A percentile compares a stretch with the other conserved stretches of the same genome.
Evolutionary conservation across 1,140 invertebrate genomes (phyloP).

Genomic region (Pentalonia nigronervosa): DNA sequence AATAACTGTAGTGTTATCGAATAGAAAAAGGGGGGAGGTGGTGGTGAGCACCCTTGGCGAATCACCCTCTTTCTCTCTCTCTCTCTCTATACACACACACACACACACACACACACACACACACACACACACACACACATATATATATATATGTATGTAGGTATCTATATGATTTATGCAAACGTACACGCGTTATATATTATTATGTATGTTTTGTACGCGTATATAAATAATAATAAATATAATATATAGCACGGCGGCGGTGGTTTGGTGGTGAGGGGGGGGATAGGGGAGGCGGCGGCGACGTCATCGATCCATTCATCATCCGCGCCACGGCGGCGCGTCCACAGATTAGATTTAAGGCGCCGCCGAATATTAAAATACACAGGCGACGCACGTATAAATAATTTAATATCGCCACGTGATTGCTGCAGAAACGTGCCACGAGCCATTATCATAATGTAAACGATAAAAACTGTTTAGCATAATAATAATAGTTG

Average conservation of each 20-base stretch:
- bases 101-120: no score
- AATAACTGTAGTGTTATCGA: no score
- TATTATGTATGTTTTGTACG: not conserved
- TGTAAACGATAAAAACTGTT: not conserved
- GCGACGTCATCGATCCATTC: not conserved
- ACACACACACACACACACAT: no score
- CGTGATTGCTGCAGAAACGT: not conserved
- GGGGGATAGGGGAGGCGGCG: no score
- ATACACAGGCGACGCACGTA: slow-evolving; percentile 2
- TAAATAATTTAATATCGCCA: slow-evolving; percentile 5
- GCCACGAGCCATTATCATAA: not conserved
- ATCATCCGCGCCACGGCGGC: not conserved
- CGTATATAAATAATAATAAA: not conserved
- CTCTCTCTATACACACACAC: no score
- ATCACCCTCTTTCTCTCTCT: no score
- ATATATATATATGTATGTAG: no score
- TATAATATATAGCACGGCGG: not conserved
- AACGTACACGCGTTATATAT: no score
- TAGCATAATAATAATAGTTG: not conserved
- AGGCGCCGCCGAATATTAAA: slow-evolving; percentile 6
- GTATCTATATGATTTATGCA: not conserved
- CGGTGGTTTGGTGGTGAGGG: no score
- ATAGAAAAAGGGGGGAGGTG: no score
- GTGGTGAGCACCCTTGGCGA: no score
- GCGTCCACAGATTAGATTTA: slow-evolving; percentile 7